Conservation (phyloP, 1,140 invertebrate species). For the Choristoneura fumiferana region DNA sequence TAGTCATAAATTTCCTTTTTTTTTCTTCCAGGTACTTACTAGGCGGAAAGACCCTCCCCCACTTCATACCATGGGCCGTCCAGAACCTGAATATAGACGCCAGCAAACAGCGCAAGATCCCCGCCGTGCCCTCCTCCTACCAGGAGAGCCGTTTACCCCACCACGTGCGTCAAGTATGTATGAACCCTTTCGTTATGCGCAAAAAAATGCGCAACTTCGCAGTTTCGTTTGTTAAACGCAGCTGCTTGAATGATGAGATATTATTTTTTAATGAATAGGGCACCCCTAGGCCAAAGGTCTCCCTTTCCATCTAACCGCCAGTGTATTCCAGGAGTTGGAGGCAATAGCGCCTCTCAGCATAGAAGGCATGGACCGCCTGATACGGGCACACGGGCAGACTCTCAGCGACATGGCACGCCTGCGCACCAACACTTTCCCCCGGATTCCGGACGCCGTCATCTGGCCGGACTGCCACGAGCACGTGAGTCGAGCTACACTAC, state of each 20-base stretch:
- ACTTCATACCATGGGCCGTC: slow-evolving; percentile 90
- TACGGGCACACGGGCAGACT: slow-evolving; percentile 97
- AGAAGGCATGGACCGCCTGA: slow-evolving; percentile 90
- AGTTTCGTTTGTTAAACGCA: no score
- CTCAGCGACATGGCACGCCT: slow-evolving; percentile 93
- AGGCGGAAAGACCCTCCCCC: slow-evolving; percentile 86
- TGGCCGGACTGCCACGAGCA: slow-evolving; percentile 94
- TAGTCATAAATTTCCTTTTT: no score
- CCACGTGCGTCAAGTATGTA: slow-evolving; percentile 40
- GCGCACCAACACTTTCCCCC: slow-evolving; percentile 83
- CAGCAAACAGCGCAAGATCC: slow-evolving; percentile 64
- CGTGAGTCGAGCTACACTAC: slow-evolving; percentile 67
- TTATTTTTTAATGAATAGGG: no score
- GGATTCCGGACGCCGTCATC: slow-evolving; percentile 95
- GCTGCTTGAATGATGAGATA: no score
- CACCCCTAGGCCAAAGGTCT: no score
- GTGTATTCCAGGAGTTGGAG: slow-evolving; percentile 79
- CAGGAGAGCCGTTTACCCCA: slow-evolving; percentile 71
- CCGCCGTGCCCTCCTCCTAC: slow-evolving; percentile 70
- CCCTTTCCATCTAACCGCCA: slow-evolving; percentile 61
- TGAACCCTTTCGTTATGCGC: no score
- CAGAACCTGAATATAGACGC: slow-evolving; percentile 82
- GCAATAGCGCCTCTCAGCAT: slow-evolving; percentile 85
- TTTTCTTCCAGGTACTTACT: slow-evolving; percentile 87
- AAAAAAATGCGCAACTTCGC: no score